Evolutionary conservation across 1,140 invertebrate genomes (phyloP), one percentile per base, ranked within the genome.

Genomic region (Drosophila lacertosa): DNA sequence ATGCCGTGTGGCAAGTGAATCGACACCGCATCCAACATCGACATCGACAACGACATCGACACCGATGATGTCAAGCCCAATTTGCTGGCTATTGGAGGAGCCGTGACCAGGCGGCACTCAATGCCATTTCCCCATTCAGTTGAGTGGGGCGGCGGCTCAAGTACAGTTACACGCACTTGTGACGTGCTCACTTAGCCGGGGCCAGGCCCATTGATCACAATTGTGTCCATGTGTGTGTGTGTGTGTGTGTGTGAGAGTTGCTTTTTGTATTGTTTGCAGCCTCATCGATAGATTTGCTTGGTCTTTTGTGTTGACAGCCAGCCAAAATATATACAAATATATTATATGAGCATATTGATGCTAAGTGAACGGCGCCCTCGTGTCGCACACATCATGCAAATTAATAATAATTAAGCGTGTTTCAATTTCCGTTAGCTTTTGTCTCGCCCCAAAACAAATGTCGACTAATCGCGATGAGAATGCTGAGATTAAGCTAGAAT

Each of bases 401-500:
- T 84, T 86, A 86, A 84, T 86, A 84, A 81, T 84, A 86, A 84
- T 84, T 84, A 86, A 64, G 68, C 51, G 73, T 69, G 65, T 59
- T 79, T 80, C 62, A 74, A 74, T 79, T 79, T 77, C 50, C 74
- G 35, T 50, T 51, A 59, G 47, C 37, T 63, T 58, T 33, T 45
- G 39, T 48, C 32, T 47, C 47, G 11, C 40, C n/a, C 11, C 20
- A 42, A 47, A 22, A 35, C 26, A 20, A 51, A 42, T 18, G 22
- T 22, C 26, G 15, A 2, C 29, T 51, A 59, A 59, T 65, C 67
- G 53, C 57, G 67, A 70, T 65, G 50, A 70, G n/a, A 65, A 47
- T 7, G 22, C 32, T 15, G 44, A 57, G 51, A 70, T 70, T 64
- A 65, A 22, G n/a, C 26, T 20, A 4, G 11, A 10, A 24, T 20